Base-by-base conservation (phyloP, 1,140 invertebrate species). In the Rhagoletis pomonella region DNA sequence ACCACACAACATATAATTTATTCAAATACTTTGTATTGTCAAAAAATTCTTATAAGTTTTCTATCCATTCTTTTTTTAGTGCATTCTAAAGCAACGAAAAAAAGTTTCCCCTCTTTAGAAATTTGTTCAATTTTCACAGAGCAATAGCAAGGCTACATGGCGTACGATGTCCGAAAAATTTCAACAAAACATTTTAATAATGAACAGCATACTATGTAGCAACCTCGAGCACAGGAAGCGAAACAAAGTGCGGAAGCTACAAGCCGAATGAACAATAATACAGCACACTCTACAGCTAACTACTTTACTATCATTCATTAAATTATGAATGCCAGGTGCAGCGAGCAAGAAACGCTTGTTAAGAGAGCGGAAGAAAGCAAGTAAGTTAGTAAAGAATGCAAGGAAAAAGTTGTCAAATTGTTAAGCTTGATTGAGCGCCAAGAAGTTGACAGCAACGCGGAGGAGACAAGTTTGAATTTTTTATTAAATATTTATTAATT, bases 241-340 rank as follows among this genome's bases (percentile, higher is more conserved):
- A 7, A 77, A 77, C 44, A 77, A 55, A 77, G 39, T 39, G 4
- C 67, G 44, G 44, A 67, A 69, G 10, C n/a, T 14, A 1, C 7
- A 62, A 62, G 60, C 7, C 4, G 4, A 62, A 62, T 1, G 50
- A 7, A 5, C n/a, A 62, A 62, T 9, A 55, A 77, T 50, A 5
- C 12, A 50, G 47, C 5, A 77, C 47, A 55, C 73, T 77, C 17
- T 47, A 55, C 2, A 50, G 44, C 73, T 50, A 77, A 14, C 73
- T 50, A 77, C 73, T 55, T 77, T 77, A 77, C 17, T 77, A 47
- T 50, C 44, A 77, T 77, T 77, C 73, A 77, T 77, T 67, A 29
- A 67, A 29, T 19, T 55, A 77, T 50, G 47, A 50, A 50, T 12
- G 44, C 10, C n/a, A 77, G 55, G 73, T 77, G 47, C 19, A n/a